Base-by-base conservation (phyloP, 2,888 invertebrate genomes). In the Limnephilus lunatus region DNA sequence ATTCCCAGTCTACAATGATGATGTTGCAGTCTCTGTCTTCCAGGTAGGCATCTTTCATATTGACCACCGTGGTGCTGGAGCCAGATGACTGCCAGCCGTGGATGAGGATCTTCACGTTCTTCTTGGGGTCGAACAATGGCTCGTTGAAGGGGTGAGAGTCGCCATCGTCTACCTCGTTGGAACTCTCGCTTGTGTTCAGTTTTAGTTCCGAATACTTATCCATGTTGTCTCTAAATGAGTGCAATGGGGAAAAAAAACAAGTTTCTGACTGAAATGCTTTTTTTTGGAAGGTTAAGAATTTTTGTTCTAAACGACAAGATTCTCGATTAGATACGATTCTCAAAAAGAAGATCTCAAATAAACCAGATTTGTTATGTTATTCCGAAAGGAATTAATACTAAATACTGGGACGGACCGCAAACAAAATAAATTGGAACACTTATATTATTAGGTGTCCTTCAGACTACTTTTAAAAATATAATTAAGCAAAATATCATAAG, bases 1-100 rank as follows among this genome's bases (percentile, higher is more conserved):
- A 95, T 86, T 95, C 94, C 96, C 96, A 96, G 94, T 96, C 96
- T 11, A 96, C 95, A 1, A 95, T 94, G 90, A 96, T 95, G 0
- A 97, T 95, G 94, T 97, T 97, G 12, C 95, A 94, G 94, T 96
- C 96, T 19, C 94, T 94, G 90, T 94, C 94, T 68, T 94, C 94
- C 85, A 97, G 94, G 93, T 96, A 95, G 0, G 95, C 94, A 88
- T 96, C 94, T 94, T 96, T 97, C 12, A 97, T 95, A 44, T 94
- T 93, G 82, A 95, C 95, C 82, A 96, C 94, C 95, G 96, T 96
- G 19, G 94, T 94, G 0, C 94, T 94, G 32, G 94, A 94, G 89
- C 95, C 95, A 89, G 94, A 94, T 0, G 96, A 95, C 90, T 95
- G 94, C 97, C 97, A 97, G 0, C 96, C 96, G 94, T 97, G 97